Conservation (phyloP, 2,113 vertebrate species). For the Aegithalos caudatus region DNA sequence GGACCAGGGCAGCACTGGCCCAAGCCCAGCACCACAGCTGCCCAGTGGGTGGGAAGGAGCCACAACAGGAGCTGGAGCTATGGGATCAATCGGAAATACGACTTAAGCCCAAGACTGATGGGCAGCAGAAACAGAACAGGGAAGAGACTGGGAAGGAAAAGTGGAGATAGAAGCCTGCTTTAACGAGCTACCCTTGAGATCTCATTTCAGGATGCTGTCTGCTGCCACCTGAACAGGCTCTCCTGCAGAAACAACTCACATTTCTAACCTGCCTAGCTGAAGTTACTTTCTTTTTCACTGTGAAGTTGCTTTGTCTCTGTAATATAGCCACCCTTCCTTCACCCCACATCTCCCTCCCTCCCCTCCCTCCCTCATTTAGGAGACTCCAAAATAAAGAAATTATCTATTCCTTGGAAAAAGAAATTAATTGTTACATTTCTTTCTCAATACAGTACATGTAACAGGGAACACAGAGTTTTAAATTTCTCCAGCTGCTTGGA, state of each 20-base stretch:
- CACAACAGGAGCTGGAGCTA: neutral
- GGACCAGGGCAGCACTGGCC: neutral
- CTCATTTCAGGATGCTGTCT: neutral
- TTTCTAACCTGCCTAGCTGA: neutral
- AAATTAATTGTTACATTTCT: neutral
- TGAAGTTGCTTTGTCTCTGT: neutral
- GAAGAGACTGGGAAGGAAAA: neutral
- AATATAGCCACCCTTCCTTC: neutral
- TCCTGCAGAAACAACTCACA: neutral
- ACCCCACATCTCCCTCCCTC: neutral
- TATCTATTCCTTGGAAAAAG: neutral
- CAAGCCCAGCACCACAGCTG: accelerated
- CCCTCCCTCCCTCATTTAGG: neutral
- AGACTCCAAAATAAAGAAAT: neutral
- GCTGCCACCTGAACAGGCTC: neutral
- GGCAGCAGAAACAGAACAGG: neutral
- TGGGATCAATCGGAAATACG: accelerated
- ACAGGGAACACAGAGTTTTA: neutral
- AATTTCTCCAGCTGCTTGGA: neutral
- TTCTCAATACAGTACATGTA: neutral
- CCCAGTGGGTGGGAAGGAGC: neutral
- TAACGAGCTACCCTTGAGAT: neutral
- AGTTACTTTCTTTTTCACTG: neutral
- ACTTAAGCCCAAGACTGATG: neutral
- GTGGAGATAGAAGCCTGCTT: neutral